Conservation (phyloP, 2,113 vertebrate species). For the Oophaga pumilio region DNA sequence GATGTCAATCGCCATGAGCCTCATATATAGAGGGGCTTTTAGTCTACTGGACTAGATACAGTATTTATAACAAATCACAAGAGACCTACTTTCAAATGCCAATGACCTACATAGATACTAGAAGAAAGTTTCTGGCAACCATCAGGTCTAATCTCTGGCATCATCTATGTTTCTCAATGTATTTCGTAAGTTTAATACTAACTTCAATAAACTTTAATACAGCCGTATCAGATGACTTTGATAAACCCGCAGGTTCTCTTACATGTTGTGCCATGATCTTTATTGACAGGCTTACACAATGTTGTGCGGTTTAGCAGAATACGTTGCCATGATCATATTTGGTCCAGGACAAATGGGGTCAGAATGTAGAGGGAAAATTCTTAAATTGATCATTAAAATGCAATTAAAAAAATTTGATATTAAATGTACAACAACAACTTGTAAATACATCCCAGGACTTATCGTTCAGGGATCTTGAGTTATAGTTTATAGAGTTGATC, state of each 20-base stretch:
- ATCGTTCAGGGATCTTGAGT: too few relatives aligned
- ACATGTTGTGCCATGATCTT: background rate
- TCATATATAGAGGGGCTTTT: too few relatives aligned
- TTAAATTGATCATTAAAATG: too few relatives aligned
- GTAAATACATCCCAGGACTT: too few relatives aligned
- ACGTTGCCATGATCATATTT: background rate
- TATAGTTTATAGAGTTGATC: too few relatives aligned
- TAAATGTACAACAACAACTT: too few relatives aligned
- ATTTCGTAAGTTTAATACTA: background rate
- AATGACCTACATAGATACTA: background rate
- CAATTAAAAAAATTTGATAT: too few relatives aligned
- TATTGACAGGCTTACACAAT: constrained; percentile 3
- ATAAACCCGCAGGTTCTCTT: background rate
- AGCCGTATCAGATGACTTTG: background rate
- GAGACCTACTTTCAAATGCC: too few relatives aligned
- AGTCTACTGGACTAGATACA: too few relatives aligned
- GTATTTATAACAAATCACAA: too few relatives aligned
- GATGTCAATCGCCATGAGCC: too few relatives aligned
- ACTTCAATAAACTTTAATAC: background rate
- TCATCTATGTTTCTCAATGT: background rate
- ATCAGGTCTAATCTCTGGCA: background rate
- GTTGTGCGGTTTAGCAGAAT: background rate
- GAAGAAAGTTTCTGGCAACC: background rate
- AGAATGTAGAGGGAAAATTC: too few relatives aligned
- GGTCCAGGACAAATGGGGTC: background rate